phyloP scores from a whole-genome alignment of 2,797 vertebrate genomes.

The Pachyuromys duprasi region DNA sequence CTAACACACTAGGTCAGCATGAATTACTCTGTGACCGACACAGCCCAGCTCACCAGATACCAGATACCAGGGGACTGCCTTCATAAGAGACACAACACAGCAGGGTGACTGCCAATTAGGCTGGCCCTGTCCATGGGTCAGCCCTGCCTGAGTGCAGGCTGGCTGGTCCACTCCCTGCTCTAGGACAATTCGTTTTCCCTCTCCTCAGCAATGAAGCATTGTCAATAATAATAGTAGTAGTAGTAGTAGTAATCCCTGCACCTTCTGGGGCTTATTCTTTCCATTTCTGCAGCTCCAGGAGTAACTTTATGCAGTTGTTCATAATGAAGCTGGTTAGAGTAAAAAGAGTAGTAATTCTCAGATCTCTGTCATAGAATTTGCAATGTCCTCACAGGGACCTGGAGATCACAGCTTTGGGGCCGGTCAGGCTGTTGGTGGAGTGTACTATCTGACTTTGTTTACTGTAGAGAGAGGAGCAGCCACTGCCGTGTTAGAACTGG shows the following conservation, averaged over 20 bases:
- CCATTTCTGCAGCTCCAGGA: not conserved
- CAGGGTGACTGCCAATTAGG: constrained; percentile 59
- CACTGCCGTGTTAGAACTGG: not conserved
- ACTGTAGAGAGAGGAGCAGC: no score
- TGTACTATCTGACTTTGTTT: not conserved
- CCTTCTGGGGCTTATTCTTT: not conserved
- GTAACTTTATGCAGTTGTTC: not conserved
- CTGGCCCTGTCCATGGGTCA: not conserved
- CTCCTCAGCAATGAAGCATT: not conserved
- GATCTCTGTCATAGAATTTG: not conserved
- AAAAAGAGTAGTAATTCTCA: not conserved
- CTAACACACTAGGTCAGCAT: not conserved
- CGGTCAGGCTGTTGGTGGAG: not conserved
- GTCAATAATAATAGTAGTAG: no score
- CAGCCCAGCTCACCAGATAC: constrained; percentile 13
- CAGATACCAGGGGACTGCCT: not conserved
- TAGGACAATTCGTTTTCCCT: not conserved
- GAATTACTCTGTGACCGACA: not conserved
- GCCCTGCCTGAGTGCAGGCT: not conserved
- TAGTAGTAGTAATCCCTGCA: no score
- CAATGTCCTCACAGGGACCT: not conserved
- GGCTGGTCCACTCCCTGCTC: not conserved
- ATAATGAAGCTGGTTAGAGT: not conserved
- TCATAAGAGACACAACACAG: constrained; percentile 38
- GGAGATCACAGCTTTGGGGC: not conserved